A percentile compares a stretch with the other conserved stretches of the same genome.
Conservation (phyloP, 2,888 invertebrate species). For the Yponomeuta malinellus region DNA sequence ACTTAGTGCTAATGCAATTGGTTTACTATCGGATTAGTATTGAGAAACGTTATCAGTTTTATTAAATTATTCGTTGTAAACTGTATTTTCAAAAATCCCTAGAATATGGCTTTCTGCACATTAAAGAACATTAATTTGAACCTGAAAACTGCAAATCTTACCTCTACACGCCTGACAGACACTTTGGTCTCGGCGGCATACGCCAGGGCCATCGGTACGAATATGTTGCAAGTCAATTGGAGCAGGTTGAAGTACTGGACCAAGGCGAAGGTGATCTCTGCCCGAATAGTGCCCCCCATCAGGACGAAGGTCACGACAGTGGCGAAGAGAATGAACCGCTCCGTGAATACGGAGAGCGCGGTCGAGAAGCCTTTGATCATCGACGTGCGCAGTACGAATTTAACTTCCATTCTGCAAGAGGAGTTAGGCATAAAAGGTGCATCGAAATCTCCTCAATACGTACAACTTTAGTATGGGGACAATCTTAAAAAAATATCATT, state of each 20-base stretch:
- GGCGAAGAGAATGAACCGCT: constrained; percentile 87
- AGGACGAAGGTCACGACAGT: constrained; percentile 86
- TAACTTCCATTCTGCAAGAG: constrained; percentile 79
- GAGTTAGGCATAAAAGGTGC: background rate
- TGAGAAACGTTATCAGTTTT: too few species aligned
- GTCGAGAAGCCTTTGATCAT: constrained; percentile 80
- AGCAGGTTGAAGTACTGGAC: constrained; percentile 86
- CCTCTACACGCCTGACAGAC: constrained; percentile 78
- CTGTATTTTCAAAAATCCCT: too few species aligned
- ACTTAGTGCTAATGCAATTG: too few species aligned
- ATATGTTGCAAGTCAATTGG: constrained; percentile 80
- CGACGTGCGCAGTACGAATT: constrained; percentile 78
- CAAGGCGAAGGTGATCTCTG: constrained; percentile 83
- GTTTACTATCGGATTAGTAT: too few species aligned
- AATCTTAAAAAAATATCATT: too few species aligned
- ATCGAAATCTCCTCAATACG: too few species aligned
- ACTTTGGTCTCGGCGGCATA: constrained; percentile 78
- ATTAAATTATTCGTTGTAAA: too few species aligned
- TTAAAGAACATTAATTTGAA: too few species aligned
- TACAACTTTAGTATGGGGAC: too few species aligned
- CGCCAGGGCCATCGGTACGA: constrained; percentile 77
- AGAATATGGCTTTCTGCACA: too few species aligned
- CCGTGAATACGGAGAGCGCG: constrained; percentile 85
- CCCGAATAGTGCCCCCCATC: constrained; percentile 75
- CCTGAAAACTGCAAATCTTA: constrained; percentile 29